Evolutionary conservation across 2,797 vertebrate genomes (phyloP).

Genomic region (Lepus oiostolus): DNA sequence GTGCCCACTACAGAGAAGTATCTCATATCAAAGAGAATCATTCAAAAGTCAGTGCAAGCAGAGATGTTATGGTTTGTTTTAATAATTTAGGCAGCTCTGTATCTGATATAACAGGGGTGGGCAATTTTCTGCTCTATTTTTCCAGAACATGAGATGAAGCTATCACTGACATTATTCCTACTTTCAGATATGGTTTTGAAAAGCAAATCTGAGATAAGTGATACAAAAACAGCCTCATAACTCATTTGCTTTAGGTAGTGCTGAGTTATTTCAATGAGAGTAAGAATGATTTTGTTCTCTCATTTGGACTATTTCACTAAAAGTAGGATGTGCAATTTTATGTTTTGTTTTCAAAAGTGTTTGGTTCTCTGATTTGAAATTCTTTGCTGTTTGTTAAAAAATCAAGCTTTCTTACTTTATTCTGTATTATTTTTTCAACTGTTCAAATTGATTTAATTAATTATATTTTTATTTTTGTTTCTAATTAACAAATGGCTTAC

Average conservation of each 20-base stretch:
- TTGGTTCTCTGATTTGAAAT: slow-evolving; percentile 48
- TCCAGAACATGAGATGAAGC: slow-evolving; percentile 71
- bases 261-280: slow-evolving; percentile 64
- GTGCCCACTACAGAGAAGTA: slow-evolving; percentile 12
- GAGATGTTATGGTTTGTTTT: slow-evolving; percentile 63
- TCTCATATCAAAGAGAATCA: slow-evolving; percentile 79
- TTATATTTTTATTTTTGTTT: background rate
- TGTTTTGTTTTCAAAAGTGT: slow-evolving; percentile 67
- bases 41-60: slow-evolving; percentile 59
- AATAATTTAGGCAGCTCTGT: slow-evolving; percentile 77
- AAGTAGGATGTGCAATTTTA: slow-evolving; percentile 57
- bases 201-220: slow-evolving; percentile 70
- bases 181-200: slow-evolving; percentile 70
- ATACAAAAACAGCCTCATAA: slow-evolving; percentile 64
- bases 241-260: slow-evolving; percentile 47
- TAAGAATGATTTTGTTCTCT: slow-evolving; percentile 45
- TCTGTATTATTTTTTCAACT: slow-evolving; percentile 31
- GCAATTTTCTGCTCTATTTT: slow-evolving; percentile 75
- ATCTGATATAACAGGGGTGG: slow-evolving; percentile 33
- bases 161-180: slow-evolving; percentile 69
- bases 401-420: background rate
- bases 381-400: slow-evolving; percentile 47
- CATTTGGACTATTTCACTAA: slow-evolving; percentile 63
- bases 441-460: slow-evolving; percentile 58
- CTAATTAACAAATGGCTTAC: background rate